These are phyloP conservation scores for Leuciscus waleckii DNA, from an alignment of 2,797 vertebrate genomes.

Conservation along the genomic window DNA sequence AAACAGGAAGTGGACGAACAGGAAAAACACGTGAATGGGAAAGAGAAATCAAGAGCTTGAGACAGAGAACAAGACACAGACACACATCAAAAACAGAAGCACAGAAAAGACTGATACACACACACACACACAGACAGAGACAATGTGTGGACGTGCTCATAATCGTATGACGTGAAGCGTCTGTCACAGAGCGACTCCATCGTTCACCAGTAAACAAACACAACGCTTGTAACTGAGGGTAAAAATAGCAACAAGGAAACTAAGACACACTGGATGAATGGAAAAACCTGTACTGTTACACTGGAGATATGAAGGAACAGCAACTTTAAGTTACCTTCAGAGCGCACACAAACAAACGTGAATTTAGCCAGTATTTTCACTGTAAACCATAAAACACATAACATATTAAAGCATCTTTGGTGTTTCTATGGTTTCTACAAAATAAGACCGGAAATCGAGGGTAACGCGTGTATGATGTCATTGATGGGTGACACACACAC, in stretches of 20 bases:
- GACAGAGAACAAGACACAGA: conserved; percentile 57
- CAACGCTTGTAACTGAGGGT: conserved; percentile 1
- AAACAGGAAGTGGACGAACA: conserved; percentile 44
- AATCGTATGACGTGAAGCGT: not conserved
- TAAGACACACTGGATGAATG: not conserved
- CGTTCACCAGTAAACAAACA: conserved; percentile 32
- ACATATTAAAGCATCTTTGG: too few species aligned
- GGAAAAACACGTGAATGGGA: conserved; percentile 23
- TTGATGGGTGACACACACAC: too few species aligned
- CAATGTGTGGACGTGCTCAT: not conserved
- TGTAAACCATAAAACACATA: not conserved
- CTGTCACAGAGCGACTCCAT: conserved; percentile 1
- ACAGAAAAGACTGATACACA: not conserved
- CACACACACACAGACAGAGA: conserved; percentile 18
- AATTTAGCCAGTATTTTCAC: too few species aligned
- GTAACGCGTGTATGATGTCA: too few species aligned
- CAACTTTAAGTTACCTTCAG: too few species aligned
- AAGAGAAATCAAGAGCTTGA: conserved; percentile 47
- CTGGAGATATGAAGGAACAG: conserved; percentile 1
- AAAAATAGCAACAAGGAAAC: conserved; percentile 21
- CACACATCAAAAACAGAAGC: conserved; percentile 51
- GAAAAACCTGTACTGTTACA: conserved; percentile 38
- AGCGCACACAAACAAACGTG: not conserved
- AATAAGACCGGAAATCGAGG: too few species aligned
- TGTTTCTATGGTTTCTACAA: too few species aligned